Base-by-base conservation (phyloP, 2,797 vertebrate species). In the Eospalax fontanierii region DNA sequence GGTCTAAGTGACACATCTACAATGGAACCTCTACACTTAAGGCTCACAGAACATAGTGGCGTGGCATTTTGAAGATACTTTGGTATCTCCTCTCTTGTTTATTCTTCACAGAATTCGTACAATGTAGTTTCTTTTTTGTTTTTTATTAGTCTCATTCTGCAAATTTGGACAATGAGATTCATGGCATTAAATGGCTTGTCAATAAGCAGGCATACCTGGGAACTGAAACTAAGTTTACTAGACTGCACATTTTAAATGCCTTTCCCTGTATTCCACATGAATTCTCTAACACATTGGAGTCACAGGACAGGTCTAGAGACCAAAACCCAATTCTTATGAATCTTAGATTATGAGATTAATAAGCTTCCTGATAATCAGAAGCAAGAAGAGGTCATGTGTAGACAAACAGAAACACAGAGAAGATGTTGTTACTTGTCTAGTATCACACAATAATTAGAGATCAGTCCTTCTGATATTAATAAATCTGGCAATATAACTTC, bases 301-400 rank as follows among this genome's bases (percentile, higher is more conserved):
- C 73, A 92, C 87, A 46, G 61, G n/a, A 12, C 79, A 46, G 18
- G 40, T 87, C 71, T 84, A 80, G 61, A 65, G 8, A 63, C 40
- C 75, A 96, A 96, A 95, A 95, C 71, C 12, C n/a, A 96, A 91
- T 75, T 46, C n/a, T 50, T 84, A 46, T 28, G 21, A 89, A 73
- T 87, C 78, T 93, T 90, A 75, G 86, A 95, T 74, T 92, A 57
- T 18, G 40, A 96, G 35, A 93, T 88, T 89, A 94, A 90, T 95
- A 83, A 88, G 66, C 10, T 87, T 76, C 66, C 61, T 89, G 38
- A 92, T 95, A 87, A 95, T 79, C n/a, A 89, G 3, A 65, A 38
- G 46, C 90, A 89, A 86, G 22, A 92, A 92, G 18, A 92, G 30
- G 14, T 22, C 93, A 76, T 70, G 15, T 76, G 18, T 92, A 75